A percentile compares a stretch with the other conserved stretches of the same genome.
phyloP scores from a whole-genome alignment of 2,888 invertebrate species.

The Trichogramma evanescens region DNA sequence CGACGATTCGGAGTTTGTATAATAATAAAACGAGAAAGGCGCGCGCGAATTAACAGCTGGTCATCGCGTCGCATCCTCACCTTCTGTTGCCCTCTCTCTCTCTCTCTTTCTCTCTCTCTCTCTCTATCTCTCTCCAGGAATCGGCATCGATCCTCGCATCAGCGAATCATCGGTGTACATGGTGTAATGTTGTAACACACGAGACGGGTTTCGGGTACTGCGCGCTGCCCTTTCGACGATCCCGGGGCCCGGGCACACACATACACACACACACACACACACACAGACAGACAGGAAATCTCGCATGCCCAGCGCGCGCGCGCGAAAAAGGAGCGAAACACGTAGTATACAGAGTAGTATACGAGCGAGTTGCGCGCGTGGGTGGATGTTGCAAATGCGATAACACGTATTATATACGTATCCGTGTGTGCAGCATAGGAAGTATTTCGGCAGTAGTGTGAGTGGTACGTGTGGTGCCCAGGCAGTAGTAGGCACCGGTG shows the following conservation, averaged over 20 bases:
- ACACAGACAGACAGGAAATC: neutral
- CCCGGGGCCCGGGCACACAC: neutral
- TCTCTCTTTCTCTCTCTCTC: neutral
- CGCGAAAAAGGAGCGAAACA: no score
- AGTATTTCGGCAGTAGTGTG: no score
- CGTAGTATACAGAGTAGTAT: no score
- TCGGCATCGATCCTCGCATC: conserved; percentile 3
- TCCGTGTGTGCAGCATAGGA: no score
- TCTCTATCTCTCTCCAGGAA: conserved; percentile 4
- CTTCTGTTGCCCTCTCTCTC: no score
- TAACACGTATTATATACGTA: no score
- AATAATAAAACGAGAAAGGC: neutral
- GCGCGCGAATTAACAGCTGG: neutral
- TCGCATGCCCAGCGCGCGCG: no score
- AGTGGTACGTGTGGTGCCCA: no score
- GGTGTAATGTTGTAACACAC: neutral
- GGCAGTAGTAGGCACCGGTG: no score
- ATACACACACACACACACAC: neutral
- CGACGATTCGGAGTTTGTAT: no score
- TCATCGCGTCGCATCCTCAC: neutral
- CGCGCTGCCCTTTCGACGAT: neutral
- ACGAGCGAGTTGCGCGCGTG: no score
- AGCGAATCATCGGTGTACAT: neutral
- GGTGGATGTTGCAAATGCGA: no score
- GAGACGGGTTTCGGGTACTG: neutral